A percentile compares a stretch with the other conserved stretches of the same genome.
Evolutionary conservation across 2,797 vertebrate genomes (phyloP).

Genomic region (Gila robusta): DNA sequence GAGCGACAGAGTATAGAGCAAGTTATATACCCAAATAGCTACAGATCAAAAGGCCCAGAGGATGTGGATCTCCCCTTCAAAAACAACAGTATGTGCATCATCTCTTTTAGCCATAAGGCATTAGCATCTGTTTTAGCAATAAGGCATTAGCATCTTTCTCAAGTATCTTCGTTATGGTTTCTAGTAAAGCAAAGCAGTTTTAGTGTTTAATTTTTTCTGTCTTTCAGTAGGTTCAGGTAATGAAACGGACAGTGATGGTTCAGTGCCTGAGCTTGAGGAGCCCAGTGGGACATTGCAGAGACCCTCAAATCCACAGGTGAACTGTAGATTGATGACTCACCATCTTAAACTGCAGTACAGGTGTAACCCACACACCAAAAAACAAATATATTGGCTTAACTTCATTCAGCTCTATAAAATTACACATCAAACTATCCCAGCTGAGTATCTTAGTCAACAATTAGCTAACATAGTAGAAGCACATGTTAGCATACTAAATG

Average conservation of each 20-base stretch:
- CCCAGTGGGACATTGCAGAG: slow-evolving; percentile 76
- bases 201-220: slow-evolving; percentile 1
- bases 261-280: slow-evolving; percentile 89
- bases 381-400: background rate
- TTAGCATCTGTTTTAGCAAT: slow-evolving; percentile 12
- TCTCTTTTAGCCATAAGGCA: slow-evolving; percentile 7
- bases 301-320: slow-evolving; percentile 83
- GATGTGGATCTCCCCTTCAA: slow-evolving; percentile 76
- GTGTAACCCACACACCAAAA: background rate
- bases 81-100: slow-evolving; percentile 74
- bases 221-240: slow-evolving; percentile 83
- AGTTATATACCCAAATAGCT: slow-evolving; percentile 71
- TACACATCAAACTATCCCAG: background rate
- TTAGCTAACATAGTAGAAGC: background rate
- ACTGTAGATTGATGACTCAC: slow-evolving; percentile 13
- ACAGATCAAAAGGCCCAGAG: slow-evolving; percentile 79
- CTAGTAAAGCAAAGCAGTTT: background rate
- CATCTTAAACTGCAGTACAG: background rate
- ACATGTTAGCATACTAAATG: background rate
- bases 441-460: background rate
- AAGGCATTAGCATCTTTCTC: background rate
- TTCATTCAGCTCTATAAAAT: background rate
- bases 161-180: background rate
- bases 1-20: slow-evolving; percentile 68
- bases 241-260: slow-evolving; percentile 92